Conservation (phyloP, 2,888 invertebrate species). For the Morpho achilles region DNA sequence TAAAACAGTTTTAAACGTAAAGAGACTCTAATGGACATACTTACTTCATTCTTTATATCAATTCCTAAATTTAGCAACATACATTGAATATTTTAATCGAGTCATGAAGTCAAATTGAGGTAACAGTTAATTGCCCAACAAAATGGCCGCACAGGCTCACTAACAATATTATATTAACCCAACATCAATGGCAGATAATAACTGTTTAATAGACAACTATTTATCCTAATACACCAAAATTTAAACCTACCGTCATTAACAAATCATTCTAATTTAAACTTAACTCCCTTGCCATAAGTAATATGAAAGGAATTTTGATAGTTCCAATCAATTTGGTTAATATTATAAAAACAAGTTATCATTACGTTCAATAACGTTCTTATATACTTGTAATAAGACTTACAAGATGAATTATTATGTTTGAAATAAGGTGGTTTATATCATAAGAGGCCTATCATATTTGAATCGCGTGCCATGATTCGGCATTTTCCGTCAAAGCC, state of each 20-base stretch:
- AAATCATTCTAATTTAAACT: slow-evolving; percentile 26
- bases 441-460: slow-evolving; percentile 71
- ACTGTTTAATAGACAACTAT: slow-evolving; percentile 71
- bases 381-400: slow-evolving; percentile 19
- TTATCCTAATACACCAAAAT: slow-evolving; percentile 44
- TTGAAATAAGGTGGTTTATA: slow-evolving; percentile 32
- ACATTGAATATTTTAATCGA: background rate
- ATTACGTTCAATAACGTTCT: slow-evolving; percentile 12
- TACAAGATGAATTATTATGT: slow-evolving; percentile 18
- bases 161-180: slow-evolving; percentile 73
- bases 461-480: slow-evolving; percentile 76
- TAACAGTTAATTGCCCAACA: slow-evolving; percentile 32
- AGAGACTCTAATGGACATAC: no score
- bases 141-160: slow-evolving; percentile 47
- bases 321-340: slow-evolving; percentile 10
- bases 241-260: slow-evolving; percentile 1
- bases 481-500: slow-evolving; percentile 71
- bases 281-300: slow-evolving; percentile 10
- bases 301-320: slow-evolving; percentile 1
- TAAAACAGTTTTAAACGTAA: no score
- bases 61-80: no score
- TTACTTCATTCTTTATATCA: no score
- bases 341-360: slow-evolving; percentile 3
- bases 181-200: slow-evolving; percentile 68
- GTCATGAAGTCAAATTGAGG: slow-evolving; percentile 11